Base-by-base conservation (phyloP, 1,140 invertebrate genomes). In the Bombus affinis region DNA sequence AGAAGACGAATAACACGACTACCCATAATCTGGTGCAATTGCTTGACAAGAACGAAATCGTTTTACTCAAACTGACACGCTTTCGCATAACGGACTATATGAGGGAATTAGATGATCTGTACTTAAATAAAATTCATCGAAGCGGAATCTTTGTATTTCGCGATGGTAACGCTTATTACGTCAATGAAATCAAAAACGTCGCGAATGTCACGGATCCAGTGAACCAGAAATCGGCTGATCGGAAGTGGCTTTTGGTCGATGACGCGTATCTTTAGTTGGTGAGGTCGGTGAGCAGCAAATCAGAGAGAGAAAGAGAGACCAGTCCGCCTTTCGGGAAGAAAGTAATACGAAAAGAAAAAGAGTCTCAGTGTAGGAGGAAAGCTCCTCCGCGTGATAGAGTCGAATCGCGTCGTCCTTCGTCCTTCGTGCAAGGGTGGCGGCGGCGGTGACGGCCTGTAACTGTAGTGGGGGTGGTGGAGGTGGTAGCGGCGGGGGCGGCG, bases 371-470 rank as follows among this genome's bases (percentile, higher is more conserved):
- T 62, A 86, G 68, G 47, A 80, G 62, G 59, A 68, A 59, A 77
- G 74, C 53, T 83, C 22, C n/a, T 86, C 66, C 28, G 75, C 18
- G 65, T 62, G 81, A 70, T 83, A 81, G 18, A 35, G 86, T 86
- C 75, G 86, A 70, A 83, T 85, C 78, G 79, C 81, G 57, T 62
- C 59, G 72, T 83, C 71, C 84, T 80, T 86, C 37, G 73, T 79
- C 73, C 76, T 80, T 85, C n/a, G 57, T 32, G 72, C 13, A 32
- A 73, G 77, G 88, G 74, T 88, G 78, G 72, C 65, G 59, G 59
- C 28, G 59, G 28, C 28, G 59, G 28, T n/a, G 59, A n/a, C 28
- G 28, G 59, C 28, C 13, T 28, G 44, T 42, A 47, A 62, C 74
- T 75, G 65, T 70, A 77, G 47, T 37, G 86, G 57, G 22, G 74